Conservation (phyloP, 2,797 vertebrate genomes). For the Xenentodon cancila region DNA sequence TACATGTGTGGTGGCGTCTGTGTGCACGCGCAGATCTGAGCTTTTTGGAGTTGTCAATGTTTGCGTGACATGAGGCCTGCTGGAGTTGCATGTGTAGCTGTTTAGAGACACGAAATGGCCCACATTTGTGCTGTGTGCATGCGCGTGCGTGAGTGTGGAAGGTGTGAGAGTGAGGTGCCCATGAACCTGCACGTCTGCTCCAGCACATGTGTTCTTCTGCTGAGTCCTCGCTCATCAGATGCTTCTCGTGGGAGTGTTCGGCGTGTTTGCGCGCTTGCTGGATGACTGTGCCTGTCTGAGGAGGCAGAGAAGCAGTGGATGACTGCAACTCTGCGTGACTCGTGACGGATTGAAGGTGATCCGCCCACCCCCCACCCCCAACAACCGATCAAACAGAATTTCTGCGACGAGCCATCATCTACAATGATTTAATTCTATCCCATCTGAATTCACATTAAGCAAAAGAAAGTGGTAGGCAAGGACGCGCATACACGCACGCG, state of each 20-base stretch:
- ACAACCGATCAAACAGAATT: background rate
- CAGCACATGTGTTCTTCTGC: no score
- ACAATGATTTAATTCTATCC: constrained; percentile 17
- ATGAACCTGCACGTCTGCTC: background rate
- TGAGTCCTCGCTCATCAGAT: no score
- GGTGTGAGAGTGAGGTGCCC: background rate
- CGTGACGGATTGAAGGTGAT: background rate
- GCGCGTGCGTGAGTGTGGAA: constrained; percentile 2
- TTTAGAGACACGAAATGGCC: background rate
- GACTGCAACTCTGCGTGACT: constrained; percentile 6
- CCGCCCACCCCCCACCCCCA: background rate
- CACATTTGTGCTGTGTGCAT: background rate
- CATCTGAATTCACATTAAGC: background rate
- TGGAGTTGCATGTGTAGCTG: constrained; percentile 21
- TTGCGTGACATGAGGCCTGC: constrained; percentile 25
- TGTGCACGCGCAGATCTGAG: background rate
- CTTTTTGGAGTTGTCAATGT: background rate
- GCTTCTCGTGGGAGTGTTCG: background rate
- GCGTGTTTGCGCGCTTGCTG: background rate
- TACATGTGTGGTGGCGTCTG: background rate
- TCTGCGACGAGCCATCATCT: constrained; percentile 36
- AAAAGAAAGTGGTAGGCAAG: constrained; percentile 7
- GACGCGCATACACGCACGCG: constrained; percentile 13
- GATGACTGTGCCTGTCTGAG: constrained; percentile 7
- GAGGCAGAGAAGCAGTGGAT: background rate